A percentile compares a stretch with the other conserved stretches of the same genome.
phyloP scores from a whole-genome alignment of 2,113 vertebrate genomes.

The Zosterops lateralis region DNA sequence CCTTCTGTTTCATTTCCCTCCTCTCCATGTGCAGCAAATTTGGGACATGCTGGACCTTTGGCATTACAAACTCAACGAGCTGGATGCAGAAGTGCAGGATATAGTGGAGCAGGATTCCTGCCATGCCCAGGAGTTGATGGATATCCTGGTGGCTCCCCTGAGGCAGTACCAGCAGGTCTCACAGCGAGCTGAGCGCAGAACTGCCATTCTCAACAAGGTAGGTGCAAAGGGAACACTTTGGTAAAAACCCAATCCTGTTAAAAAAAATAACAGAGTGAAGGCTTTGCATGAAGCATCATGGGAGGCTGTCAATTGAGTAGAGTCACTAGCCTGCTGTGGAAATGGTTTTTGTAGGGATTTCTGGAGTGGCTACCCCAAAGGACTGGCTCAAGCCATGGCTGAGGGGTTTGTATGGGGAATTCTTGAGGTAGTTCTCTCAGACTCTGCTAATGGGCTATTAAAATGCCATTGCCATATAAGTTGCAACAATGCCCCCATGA shows the following conservation, averaged over 20 bases:
- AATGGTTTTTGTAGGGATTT: neutral
- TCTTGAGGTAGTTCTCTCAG: neutral
- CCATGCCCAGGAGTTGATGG: slow-evolving; percentile 78
- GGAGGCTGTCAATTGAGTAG: neutral
- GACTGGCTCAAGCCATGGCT: rapidly evolving
- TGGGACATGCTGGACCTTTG: slow-evolving; percentile 90
- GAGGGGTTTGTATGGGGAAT: neutral
- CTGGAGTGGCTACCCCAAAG: neutral
- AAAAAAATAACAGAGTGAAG: neutral
- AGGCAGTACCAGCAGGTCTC: slow-evolving; percentile 82
- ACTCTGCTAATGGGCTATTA: neutral
- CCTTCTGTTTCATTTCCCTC: neutral
- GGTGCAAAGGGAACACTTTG: neutral
- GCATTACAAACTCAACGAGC: slow-evolving; percentile 82
- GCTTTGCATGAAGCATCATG: neutral
- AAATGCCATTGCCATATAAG: neutral
- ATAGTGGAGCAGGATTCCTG: slow-evolving; percentile 81
- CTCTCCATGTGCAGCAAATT: slow-evolving; percentile 73
- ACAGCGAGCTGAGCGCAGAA: slow-evolving; percentile 84
- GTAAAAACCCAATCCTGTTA: neutral
- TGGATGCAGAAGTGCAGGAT: slow-evolving; percentile 88
- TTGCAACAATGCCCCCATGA: neutral
- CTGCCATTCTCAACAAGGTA: slow-evolving; percentile 88
- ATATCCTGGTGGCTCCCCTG: slow-evolving; percentile 79
- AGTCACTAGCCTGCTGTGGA: neutral